Base-by-base conservation (phyloP, 2,797 vertebrate genomes). In the Eptatretus atami region DNA sequence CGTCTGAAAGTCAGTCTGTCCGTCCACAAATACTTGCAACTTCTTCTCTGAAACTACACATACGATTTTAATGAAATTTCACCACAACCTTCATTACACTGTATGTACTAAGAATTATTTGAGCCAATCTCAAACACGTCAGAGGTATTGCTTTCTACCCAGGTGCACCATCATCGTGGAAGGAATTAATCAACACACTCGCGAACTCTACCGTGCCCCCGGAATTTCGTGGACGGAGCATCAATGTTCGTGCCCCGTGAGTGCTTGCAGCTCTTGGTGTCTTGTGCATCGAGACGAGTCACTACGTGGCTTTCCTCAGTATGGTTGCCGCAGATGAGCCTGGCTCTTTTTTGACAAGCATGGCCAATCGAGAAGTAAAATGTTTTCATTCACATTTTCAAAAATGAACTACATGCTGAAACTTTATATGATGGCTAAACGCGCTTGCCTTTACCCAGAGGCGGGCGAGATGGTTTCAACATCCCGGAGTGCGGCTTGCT, bases 291-390 rank as follows among this genome's bases (percentile, higher is more conserved):
- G 86, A 98, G 71, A 98, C 90, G 15, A 98, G 90, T 75, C 92
- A 98, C 78, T 98, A 96, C 19, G 92, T 96, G 67, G 92, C 92
- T 67, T 98, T 98, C 55, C 88, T 95, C 66, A 98, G 75, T 95
- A 98, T 0, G 92, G 90, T n/a, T 70, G 76, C 75, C 15, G 82
- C 83, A 1, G 83, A 90, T 68, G 86, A 86, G 78, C 88, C 71
- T 98, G 92, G 92, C 84, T 96, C 66, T 98, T 98, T 79, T 98
- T 98, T 13, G 92, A 98, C 77, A 98, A n/a, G 92, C 76, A 98
- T 98, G 92, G 92, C 92, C 1, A 87, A 98, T 67, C 78, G 92
- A 2, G 92, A 98, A 63, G 88, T 87, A 95, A 76, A 3, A 68
- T 9, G 63, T n/a, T 3, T 0, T 1, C 8, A 64, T 8, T 53